Evolutionary conservation across 2,113 vertebrate genomes (phyloP).

Genomic region (Poeciliopsis prolifica): DNA sequence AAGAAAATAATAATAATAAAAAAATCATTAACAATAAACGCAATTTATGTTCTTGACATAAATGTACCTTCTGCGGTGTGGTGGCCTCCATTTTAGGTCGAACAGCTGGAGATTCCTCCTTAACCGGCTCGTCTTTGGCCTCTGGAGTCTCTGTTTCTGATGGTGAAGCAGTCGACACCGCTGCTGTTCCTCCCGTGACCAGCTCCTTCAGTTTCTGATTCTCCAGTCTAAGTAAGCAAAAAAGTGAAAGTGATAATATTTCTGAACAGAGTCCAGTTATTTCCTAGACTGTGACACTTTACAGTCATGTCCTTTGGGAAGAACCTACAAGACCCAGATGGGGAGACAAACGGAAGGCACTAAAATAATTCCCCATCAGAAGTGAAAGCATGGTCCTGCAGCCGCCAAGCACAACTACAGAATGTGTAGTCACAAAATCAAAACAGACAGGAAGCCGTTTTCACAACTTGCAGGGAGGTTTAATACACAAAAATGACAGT

Average conservation of each 20-base stretch:
- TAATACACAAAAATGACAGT: constrained; percentile 8
- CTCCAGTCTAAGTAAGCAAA: constrained; percentile 81
- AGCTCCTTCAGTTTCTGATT: constrained; percentile 92
- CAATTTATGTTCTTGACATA: not conserved
- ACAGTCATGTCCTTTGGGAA: constrained; percentile 62
- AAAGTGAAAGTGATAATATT: constrained; percentile 46
- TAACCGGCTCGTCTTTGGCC: constrained; percentile 72
- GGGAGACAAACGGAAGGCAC: constrained; percentile 23
- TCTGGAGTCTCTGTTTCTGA: constrained; percentile 71
- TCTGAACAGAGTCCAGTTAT: not conserved
- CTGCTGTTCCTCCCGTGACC: constrained; percentile 78
- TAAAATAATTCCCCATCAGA: constrained; percentile 26
- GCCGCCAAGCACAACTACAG: not conserved
- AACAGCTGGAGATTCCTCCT: constrained; percentile 64
- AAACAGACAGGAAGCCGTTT: not conserved
- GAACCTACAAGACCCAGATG: constrained; percentile 55
- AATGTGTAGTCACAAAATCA: not conserved
- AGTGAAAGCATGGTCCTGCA: constrained; percentile 48
- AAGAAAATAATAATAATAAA: not conserved
- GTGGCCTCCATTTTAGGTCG: constrained; percentile 76
- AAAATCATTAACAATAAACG: not conserved
- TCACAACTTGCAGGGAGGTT: not conserved
- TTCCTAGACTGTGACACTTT: constrained; percentile 1
- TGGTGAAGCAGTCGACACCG: constrained; percentile 46
- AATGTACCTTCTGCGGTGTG: constrained; percentile 85